These are phyloP conservation scores for Drosophila mulleri DNA, from an alignment of 2,888 invertebrate genomes.

Conservation along the genomic window DNA sequence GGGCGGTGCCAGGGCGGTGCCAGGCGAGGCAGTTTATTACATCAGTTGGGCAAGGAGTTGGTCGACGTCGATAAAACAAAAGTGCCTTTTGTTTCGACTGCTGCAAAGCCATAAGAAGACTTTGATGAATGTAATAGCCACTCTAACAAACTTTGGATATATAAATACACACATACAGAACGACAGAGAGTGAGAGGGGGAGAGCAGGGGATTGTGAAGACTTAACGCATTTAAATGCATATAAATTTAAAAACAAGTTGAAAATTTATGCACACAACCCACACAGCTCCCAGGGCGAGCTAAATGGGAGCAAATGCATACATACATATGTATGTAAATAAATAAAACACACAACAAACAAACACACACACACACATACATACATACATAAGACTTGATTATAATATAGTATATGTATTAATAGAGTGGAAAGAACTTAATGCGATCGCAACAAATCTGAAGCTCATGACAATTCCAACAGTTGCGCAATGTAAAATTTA, in stretches of 20 bases:
- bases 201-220: too few species aligned
- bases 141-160: constrained; percentile 9
- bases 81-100: constrained; percentile 39
- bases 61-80: constrained; percentile 54
- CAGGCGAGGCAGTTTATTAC: constrained; percentile 46
- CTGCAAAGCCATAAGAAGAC: constrained; percentile 31
- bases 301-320: constrained; percentile 31
- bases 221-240: constrained; percentile 39
- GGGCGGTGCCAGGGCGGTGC: neutral
- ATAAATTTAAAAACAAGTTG: constrained; percentile 38
- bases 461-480: neutral
- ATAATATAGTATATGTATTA: constrained; percentile 13
- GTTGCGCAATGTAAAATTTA: constrained; percentile 12
- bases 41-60: constrained; percentile 46
- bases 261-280: constrained; percentile 57
- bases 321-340: too few species aligned
- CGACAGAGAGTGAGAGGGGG: too few species aligned
- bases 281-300: constrained; percentile 35
- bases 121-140: constrained; percentile 62
- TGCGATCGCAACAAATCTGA: constrained; percentile 11
- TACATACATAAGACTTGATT: neutral
- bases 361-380: neutral
- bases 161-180: constrained; percentile 8
- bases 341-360: constrained; percentile 24
- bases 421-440: constrained; percentile 18